A percentile compares a stretch with the other conserved stretches of the same genome.
These are phyloP conservation scores for rat (Rattus norvegicus) DNA, from an alignment of 2,113 vertebrate species.

Conservation along the genomic window DNA sequence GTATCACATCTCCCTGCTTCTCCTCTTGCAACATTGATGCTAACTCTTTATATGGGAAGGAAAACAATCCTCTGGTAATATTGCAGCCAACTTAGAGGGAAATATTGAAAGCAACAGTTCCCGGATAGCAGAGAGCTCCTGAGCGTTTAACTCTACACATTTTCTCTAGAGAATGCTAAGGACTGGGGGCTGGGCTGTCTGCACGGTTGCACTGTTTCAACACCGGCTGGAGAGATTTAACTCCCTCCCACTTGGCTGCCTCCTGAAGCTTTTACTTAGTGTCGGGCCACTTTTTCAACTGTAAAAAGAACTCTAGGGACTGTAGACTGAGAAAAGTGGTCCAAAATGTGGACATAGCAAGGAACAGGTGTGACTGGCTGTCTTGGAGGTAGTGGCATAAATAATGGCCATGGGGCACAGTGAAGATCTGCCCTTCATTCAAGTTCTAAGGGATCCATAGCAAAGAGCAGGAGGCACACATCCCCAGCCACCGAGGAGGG, in stretches of 20 bases:
- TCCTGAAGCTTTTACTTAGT: not conserved
- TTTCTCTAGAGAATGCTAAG: not conserved
- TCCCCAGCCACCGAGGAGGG: not conserved
- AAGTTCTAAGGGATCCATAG: not conserved
- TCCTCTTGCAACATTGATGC: not conserved
- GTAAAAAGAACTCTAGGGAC: not conserved
- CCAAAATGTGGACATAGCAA: not conserved
- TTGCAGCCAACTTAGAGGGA: not conserved
- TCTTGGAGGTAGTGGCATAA: not conserved
- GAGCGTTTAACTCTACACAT: not conserved
- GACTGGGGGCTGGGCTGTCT: not conserved
- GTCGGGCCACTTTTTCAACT: not conserved
- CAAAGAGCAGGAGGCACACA: not conserved
- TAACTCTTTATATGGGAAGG: slow-evolving; percentile 5
- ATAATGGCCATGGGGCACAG: not conserved
- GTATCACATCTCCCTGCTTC: not conserved
- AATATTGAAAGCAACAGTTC: not conserved
- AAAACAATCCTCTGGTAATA: not conserved
- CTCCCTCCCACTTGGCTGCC: not conserved
- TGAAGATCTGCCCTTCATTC: not conserved
- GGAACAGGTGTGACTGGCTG: not conserved
- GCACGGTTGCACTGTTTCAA: not conserved
- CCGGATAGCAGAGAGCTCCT: not conserved
- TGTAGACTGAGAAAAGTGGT: not conserved
- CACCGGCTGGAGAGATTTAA: not conserved